Evolutionary conservation across 2,113 vertebrate genomes (phyloP).

Genomic region (Coturnix japonica): DNA sequence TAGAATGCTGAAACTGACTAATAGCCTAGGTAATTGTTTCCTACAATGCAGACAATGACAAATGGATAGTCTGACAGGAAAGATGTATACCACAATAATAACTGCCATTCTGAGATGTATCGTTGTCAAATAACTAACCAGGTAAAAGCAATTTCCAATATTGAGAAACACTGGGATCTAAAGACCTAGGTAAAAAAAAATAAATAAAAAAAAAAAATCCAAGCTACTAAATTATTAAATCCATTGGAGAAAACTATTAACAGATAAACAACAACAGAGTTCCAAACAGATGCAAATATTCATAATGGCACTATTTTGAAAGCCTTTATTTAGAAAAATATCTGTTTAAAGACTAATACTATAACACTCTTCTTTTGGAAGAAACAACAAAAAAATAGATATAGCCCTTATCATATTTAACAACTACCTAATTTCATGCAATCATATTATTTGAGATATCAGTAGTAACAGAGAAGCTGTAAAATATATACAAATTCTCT

Average conservation of each 20-base stretch:
- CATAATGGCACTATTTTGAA: not conserved
- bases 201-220: not conserved
- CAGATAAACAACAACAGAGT: not conserved
- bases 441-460: conserved; percentile 45
- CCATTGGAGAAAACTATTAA: not conserved
- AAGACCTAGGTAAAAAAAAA: not conserved
- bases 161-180: not conserved
- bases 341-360: not conserved
- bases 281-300: not conserved
- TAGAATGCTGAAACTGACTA: not conserved
- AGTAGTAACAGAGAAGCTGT: conserved; percentile 18
- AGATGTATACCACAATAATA: not conserved
- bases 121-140: not conserved
- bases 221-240: not conserved
- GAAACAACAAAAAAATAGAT: not conserved
- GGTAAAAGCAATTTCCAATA: not conserved
- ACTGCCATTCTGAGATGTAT: not conserved
- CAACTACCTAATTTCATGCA: conserved; percentile 42
- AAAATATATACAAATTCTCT: conserved; percentile 26
- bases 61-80: not conserved
- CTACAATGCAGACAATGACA: not conserved
- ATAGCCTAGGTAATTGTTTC: not conserved
- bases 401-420: conserved; percentile 15
- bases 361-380: not conserved
- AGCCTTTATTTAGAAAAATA: not conserved